These are phyloP conservation scores for Euleptes europaea DNA, from an alignment of 2,113 vertebrate species.

Conservation along the genomic window DNA sequence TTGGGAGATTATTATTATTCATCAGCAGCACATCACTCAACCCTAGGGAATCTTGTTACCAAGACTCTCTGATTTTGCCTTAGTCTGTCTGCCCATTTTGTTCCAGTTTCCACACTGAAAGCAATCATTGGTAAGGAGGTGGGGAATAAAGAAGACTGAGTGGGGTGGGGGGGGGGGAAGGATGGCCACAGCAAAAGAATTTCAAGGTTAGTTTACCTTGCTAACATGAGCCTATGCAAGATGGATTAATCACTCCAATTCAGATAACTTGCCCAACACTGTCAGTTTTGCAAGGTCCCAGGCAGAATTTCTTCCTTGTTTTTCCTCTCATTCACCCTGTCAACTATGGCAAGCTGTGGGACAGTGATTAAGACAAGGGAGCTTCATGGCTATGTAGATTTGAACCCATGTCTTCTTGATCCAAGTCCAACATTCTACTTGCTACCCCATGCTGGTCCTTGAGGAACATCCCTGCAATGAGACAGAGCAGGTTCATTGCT, in stretches of 20 bases:
- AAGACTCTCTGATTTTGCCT: not conserved
- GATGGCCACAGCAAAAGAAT: not conserved
- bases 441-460: not conserved
- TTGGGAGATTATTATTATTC: slow-evolving; percentile 4
- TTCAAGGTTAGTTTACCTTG: not conserved
- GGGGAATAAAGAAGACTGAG: not conserved
- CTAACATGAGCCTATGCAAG: not conserved
- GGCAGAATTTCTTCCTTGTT: not conserved
- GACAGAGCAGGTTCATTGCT: not conserved
- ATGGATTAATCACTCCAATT: not conserved
- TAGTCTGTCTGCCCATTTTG: not conserved
- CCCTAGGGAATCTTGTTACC: slow-evolving; percentile 2
- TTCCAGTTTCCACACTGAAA: not conserved
- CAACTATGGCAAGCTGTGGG: not conserved
- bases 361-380: not conserved
- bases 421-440: not conserved
- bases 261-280: not conserved
- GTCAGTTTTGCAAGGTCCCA: not conserved
- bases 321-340: not conserved
- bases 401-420: not conserved
- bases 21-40: not conserved
- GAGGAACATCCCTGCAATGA: not conserved
- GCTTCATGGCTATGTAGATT: not conserved
- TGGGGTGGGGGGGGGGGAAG: not conserved
- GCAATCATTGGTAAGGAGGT: not conserved